phyloP scores from a whole-genome alignment of 2,797 vertebrate species.

The Coranthus polyacanthus region DNA sequence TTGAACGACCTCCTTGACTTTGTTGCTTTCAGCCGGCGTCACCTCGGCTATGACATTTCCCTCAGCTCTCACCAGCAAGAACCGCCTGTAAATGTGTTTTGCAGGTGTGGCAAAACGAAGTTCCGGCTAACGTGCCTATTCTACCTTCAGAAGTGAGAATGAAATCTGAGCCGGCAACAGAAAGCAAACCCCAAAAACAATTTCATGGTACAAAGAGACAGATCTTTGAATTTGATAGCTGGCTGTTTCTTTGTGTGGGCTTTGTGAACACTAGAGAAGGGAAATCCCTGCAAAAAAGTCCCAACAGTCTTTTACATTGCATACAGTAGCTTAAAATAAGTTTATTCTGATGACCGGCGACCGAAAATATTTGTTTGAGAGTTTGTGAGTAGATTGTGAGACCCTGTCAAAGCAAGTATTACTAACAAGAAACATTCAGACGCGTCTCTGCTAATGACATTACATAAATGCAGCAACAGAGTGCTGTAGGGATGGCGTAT shows the following conservation, averaged over 20 bases:
- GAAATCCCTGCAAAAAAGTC: neutral
- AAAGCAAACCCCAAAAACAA: neutral
- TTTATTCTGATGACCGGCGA: no score
- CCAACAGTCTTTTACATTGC: no score
- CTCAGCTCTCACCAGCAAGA: neutral
- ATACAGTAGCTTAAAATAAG: no score
- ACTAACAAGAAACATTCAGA: no score
- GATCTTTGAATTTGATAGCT: neutral
- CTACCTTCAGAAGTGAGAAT: neutral
- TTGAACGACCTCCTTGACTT: neutral
- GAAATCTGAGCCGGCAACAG: neutral
- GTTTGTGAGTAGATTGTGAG: no score
- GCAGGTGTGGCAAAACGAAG: neutral
- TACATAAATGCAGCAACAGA: no score
- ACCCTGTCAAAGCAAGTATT: no score
- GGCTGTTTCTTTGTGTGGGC: slow-evolving; percentile 10
- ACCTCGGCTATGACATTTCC: slow-evolving; percentile 3
- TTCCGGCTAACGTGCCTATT: neutral
- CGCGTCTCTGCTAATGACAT: no score
- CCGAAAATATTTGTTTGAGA: no score
- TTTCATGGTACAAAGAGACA: neutral
- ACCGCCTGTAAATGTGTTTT: neutral
- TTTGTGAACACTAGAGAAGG: no score
- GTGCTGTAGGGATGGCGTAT: no score
- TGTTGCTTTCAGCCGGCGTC: neutral